These are phyloP conservation scores for Pteropus rufus DNA, from an alignment of 2,797 vertebrate species.

Conservation along the genomic window DNA sequence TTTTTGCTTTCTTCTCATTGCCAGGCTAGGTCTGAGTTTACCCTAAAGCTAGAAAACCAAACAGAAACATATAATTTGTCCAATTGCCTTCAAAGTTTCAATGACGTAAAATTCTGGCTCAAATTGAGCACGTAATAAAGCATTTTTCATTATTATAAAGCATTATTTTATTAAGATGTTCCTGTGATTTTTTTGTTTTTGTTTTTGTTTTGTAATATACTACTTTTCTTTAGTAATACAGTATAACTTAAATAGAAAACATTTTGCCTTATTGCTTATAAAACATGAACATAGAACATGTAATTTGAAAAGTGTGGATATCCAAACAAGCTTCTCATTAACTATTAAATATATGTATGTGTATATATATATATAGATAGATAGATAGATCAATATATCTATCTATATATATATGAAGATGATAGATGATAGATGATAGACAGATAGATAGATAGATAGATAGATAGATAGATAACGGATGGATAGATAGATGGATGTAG, in stretches of 20 bases:
- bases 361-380: too few species aligned
- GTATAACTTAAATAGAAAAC: neutral
- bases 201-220: neutral
- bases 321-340: neutral
- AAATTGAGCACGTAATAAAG: neutral
- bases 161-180: neutral
- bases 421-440: too few species aligned
- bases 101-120: neutral
- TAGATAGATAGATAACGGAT: too few species aligned
- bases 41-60: neutral
- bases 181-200: neutral
- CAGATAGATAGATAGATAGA: too few species aligned
- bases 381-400: too few species aligned
- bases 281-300: neutral
- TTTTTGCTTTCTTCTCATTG: neutral
- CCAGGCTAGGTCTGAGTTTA: neutral
- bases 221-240: neutral
- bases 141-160: neutral
- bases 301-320: neutral
- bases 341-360: neutral
- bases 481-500: too few species aligned
- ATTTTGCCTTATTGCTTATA: neutral
- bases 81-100: slow-evolving; percentile 13
- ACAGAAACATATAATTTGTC: neutral
- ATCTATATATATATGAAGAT: too few species aligned